phyloP scores from a whole-genome alignment of 2,797 vertebrate species.

The Morus bassanus region DNA sequence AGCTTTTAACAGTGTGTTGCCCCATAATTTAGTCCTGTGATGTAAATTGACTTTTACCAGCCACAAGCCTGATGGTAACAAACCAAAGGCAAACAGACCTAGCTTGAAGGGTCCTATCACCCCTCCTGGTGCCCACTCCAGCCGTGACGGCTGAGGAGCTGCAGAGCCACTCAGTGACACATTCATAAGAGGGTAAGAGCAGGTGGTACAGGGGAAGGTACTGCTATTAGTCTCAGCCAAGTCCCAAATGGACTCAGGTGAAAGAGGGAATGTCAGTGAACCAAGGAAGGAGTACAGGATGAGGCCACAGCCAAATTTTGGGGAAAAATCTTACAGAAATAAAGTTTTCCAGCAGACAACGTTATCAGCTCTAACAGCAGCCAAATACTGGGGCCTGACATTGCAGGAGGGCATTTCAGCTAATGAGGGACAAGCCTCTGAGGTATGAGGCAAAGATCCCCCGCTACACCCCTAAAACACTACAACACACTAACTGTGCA shows the following conservation, averaged over 20 bases:
- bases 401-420: neutral
- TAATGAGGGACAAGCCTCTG: neutral
- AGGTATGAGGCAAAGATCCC: neutral
- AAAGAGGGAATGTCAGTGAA: neutral
- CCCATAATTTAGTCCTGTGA: neutral
- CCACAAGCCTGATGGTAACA: neutral
- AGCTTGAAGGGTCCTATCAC: accelerated
- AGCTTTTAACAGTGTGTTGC: neutral
- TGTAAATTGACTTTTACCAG: neutral
- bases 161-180: neutral
- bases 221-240: neutral
- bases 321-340: neutral
- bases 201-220: neutral
- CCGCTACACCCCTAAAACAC: neutral
- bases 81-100: neutral
- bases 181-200: neutral
- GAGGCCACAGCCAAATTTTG: neutral
- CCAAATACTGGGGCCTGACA: neutral
- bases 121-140: neutral
- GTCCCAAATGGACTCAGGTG: neutral
- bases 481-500: neutral
- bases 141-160: neutral
- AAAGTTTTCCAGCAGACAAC: neutral
- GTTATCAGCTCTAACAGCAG: neutral
- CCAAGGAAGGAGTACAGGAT: neutral